Evolutionary conservation across 2,113 vertebrate genomes (phyloP), one percentile per base, ranked within the genome.

Genomic region (Isichthys henryi): DNA sequence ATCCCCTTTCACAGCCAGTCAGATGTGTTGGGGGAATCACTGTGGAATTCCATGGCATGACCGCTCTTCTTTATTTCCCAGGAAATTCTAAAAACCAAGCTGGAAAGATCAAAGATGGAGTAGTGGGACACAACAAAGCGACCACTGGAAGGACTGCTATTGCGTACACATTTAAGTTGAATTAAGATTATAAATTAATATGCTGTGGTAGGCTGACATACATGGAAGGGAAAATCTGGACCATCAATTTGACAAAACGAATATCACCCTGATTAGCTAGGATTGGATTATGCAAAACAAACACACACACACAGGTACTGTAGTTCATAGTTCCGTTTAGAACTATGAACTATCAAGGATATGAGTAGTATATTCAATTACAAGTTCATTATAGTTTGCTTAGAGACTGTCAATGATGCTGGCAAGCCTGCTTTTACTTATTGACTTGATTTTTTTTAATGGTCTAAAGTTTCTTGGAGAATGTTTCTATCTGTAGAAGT

Each of bases 61-160:
- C 39, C 5, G 62, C 31, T 90, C 43, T 35, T n/a, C 50, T 52
- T 17, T 52, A 21, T 87, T 62, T 52, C n/a, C 6, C 89, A 96
- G 96, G 96, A 96, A 92, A 94, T 96, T 91, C 91, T 95, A 74
- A 96, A 95, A 94, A 94, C 95, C 91, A 95, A 95, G 92, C 91
- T 96, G 93, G 95, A 96, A 91, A 90, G 95, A 89, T 96, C 95
- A 46, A 96, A 96, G 90, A 96, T 96, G 96, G 96, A 96, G 90
- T 96, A 95, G 91, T 49, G 48, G 15, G 46, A 0, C 62, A 19
- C n/a, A 13, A 5, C 23, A 56, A 17, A 84, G 19, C 50, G 4
- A 3, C 5, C 88, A n/a, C 77, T 46, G 27, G 80, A 85, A 6
- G 23, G 19, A 45, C 21, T 45, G 53, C 39, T 52, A 58, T 48